A percentile compares a stretch with the other conserved stretches of the same genome.
Conservation (phyloP, 1,140 invertebrate species). For the Phymorhynchus buccinoides region DNA sequence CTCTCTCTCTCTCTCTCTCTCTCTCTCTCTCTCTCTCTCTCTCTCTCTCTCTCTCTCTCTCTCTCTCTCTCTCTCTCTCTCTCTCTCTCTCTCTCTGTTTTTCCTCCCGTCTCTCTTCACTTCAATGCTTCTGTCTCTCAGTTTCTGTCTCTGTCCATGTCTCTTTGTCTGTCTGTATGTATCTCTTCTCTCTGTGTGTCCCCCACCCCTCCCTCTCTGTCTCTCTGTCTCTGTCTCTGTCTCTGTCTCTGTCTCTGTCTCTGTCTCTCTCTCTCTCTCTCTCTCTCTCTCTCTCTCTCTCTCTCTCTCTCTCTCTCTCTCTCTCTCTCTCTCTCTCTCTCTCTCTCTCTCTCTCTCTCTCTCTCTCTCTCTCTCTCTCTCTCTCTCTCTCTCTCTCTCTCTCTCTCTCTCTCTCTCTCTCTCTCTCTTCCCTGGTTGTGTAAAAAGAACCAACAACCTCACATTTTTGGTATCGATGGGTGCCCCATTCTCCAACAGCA, state of each 20-base stretch:
- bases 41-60: no score
- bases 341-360: no score
- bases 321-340: not conserved
- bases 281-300: not conserved
- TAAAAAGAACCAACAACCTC: constrained; percentile 66
- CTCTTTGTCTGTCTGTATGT: no score
- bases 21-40: no score
- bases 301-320: not conserved
- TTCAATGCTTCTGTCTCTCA: no score
- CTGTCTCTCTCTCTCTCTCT: not conserved
- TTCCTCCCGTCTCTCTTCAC: no score
- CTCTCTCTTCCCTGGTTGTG: not conserved
- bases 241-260: not conserved
- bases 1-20: no score
- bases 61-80: no score
- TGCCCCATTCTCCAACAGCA: constrained; percentile 93
- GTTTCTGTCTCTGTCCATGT: no score
- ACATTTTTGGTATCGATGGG: constrained; percentile 91
- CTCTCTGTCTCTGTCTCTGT: not conserved
- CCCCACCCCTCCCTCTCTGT: no score
- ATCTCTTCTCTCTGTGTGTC: no score
- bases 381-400: constrained; percentile 6
- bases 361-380: not conserved
- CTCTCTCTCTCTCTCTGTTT: no score
- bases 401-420: not conserved